Base-by-base conservation (phyloP, 2,888 invertebrate genomes). In the Brachyopa scutellaris region DNA sequence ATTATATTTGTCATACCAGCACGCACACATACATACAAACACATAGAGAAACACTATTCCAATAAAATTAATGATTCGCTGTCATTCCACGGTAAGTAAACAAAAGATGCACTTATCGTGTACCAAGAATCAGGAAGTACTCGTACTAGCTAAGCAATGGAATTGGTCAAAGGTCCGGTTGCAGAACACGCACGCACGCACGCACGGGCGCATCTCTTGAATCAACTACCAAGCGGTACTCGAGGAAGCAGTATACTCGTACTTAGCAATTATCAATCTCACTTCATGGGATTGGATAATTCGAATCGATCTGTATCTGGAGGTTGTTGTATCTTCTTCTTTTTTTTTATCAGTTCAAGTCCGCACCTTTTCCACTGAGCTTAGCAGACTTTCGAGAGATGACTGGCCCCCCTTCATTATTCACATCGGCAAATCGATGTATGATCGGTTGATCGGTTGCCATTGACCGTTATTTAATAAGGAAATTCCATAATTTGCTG, bases 381-480 rank as follows among this genome's bases (percentile, higher is more conserved):
- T 26, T 5, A 26, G n/a, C n/a, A n/a, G n/a, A n/a, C n/a, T n/a
- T n/a, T n/a, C n/a, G n/a, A n/a, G n/a, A n/a, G n/a, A n/a, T n/a
- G n/a, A n/a, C n/a, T n/a, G n/a, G n/a, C n/a, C n/a, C n/a, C 47
- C 40, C 53, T 62, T 49, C 31, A n/a, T 47, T 26, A 19, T 47
- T 38, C 38, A 7, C 3, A 15, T 2, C 23, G 2, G 53, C 42
- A 31, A 36, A 26, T 13, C 36, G 53, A 40, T 11, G 80, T 69
- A 57, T 74, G 72, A 72, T 29, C n/a, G 80, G 64, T 51, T 62
- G 80, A 76, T 76, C 45, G 76, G 64, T 69, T 76, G 57, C 53
- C 36, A 69, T 47, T 66, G 76, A 82, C 80, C 80, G 80, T 82
- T 82, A 82, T 82, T 82, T 82, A 82, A 82, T 82, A 82, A 82